Percentiles rank a stretch among this genome's conserved stretches.
These are phyloP conservation scores for Hermetia illucens DNA, from an alignment of 1,140 invertebrate species.

Conservation along the genomic window DNA sequence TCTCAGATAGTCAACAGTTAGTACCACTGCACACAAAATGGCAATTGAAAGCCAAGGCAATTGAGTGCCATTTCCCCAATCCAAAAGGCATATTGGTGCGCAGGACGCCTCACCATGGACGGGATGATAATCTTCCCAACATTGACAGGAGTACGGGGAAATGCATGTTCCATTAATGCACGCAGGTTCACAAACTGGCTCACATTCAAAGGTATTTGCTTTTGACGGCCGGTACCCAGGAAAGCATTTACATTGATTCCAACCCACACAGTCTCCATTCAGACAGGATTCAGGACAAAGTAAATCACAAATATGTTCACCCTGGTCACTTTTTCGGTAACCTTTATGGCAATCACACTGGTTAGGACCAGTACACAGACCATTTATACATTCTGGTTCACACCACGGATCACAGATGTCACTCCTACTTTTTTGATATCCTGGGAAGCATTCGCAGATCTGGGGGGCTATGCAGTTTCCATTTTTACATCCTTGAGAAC, in stretches of 20 bases:
- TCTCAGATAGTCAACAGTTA: no score
- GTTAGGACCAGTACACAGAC: conserved; percentile 26
- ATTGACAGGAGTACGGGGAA: conserved; percentile 6
- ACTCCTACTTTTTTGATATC: no score
- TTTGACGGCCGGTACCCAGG: conserved; percentile 32
- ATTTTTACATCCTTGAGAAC: no score
- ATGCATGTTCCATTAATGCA: conserved; percentile 33
- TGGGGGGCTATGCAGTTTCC: no score
- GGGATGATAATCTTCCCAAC: conserved; percentile 5
- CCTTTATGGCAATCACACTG: conserved; percentile 37
- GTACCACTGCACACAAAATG: no score
- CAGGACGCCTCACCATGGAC: conserved; percentile 13
- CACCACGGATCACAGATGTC: conserved; percentile 14
- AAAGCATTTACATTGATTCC: conserved; percentile 36
- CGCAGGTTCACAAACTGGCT: conserved; percentile 22
- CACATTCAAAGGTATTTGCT: conserved; percentile 12
- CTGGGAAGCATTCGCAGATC: no score
- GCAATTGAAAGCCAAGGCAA: no score
- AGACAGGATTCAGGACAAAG: not conserved
- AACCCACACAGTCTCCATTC: not conserved
- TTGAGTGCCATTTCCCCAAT: conserved; percentile 31
- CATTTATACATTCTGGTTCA: conserved; percentile 10
- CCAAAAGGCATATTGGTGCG: conserved; percentile 5
- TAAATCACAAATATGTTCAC: not conserved
- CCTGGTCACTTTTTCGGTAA: conserved; percentile 26